Evolutionary conservation across 2,113 vertebrate genomes (phyloP).

Genomic region (Cyprinodon tularosa): DNA sequence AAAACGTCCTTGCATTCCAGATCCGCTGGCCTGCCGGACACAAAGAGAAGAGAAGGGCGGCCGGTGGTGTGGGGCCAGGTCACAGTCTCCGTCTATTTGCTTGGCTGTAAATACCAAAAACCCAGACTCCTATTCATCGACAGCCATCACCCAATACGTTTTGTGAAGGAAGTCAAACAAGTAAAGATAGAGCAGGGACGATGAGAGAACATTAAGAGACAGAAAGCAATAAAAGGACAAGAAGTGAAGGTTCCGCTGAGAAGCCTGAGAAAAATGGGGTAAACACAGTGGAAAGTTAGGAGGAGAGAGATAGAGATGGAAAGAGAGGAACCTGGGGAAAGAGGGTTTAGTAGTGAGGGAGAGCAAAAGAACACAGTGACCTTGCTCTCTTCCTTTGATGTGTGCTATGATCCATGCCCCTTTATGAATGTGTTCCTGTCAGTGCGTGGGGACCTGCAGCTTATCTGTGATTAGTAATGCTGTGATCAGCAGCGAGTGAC

Average conservation of each 20-base stretch:
- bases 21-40: constrained; percentile 21
- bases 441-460: constrained; percentile 50
- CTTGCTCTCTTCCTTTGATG: constrained; percentile 51
- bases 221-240: constrained; percentile 53
- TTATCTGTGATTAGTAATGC: constrained; percentile 76
- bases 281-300: not conserved
- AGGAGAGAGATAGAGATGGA: not conserved
- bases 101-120: constrained; percentile 68
- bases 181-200: constrained; percentile 19
- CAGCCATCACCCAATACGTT: constrained; percentile 34
- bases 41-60: constrained; percentile 26
- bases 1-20: constrained; percentile 52
- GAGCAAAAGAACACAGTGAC: constrained; percentile 34
- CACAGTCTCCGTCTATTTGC: constrained; percentile 52
- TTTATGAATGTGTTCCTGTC: constrained; percentile 38
- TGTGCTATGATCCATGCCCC: constrained; percentile 55
- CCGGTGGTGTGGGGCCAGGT: constrained; percentile 40
- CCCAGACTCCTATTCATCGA: constrained; percentile 26
- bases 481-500: constrained; percentile 73
- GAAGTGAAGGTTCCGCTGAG: constrained; percentile 36
- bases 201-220: constrained; percentile 26
- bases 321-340: not conserved
- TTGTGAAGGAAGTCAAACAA: constrained; percentile 34
- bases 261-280: constrained; percentile 16
- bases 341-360: constrained; percentile 7